Evolutionary conservation across 2,113 vertebrate species (phyloP).

Genomic region (Gymnarchus niloticus): DNA sequence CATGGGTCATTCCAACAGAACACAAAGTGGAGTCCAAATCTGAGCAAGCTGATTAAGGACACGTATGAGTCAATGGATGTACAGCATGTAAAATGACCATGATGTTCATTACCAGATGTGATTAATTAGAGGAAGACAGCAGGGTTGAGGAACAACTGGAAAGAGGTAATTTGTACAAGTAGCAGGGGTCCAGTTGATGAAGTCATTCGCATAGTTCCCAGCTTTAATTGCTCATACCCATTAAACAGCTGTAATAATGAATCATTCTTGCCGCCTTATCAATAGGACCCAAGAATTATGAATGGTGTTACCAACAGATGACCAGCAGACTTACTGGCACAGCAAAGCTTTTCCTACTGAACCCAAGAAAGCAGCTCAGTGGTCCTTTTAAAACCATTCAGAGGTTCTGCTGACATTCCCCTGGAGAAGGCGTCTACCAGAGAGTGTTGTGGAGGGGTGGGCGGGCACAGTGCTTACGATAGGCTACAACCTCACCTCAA

Average conservation of each 20-base stretch:
- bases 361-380: neutral
- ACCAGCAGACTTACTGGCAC: too few species aligned
- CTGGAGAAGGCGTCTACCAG: neutral
- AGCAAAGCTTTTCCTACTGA: neutral
- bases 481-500: too few species aligned
- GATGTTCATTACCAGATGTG: neutral
- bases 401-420: neutral
- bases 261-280: neutral
- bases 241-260: neutral
- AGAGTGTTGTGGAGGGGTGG: neutral
- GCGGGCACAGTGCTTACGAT: neutral
- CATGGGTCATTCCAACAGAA: neutral
- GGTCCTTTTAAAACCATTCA: neutral
- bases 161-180: neutral
- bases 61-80: neutral
- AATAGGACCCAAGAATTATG: neutral
- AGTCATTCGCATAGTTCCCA: neutral
- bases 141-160: neutral
- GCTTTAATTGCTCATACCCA: neutral
- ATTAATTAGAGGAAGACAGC: slow-evolving; percentile 3
- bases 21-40: neutral
- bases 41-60: neutral
- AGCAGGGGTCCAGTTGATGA: neutral
- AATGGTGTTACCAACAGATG: neutral
- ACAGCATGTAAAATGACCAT: neutral